Evolutionary conservation across 2,888 invertebrate genomes (phyloP), one percentile per base, ranked within the genome.

Genomic region (Molorchus minor): DNA sequence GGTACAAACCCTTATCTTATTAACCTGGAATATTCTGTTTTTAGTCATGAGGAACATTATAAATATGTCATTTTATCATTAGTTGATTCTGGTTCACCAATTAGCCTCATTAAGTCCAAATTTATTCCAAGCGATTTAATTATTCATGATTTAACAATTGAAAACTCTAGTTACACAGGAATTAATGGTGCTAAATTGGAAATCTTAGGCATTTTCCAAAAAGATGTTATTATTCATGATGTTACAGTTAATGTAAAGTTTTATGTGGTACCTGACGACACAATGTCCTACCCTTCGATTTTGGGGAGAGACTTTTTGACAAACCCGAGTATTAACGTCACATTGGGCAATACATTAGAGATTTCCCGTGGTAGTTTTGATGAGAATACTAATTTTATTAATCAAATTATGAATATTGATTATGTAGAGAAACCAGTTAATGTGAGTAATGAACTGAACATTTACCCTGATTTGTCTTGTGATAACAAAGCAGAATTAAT

Each of bases 31-130:
- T 47, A 35, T 19, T 15, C 35, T 19, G 17, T 33, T 4, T n/a
- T n/a, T 16, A 19, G 2, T 33, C 19, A n/a, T 5, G 12, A 8
- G 12, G 44, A 44, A 12, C 29, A 3, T 44, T 44, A 29, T 25
- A 44, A 44, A 15, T 44, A 44, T 44, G 16, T 29, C 29, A 29
- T 44, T 29, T 29, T 15, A 4, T 25, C 29, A 13, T 21, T 44
- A 5, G 8, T 60, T 13, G 62, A 59, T 44, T 41, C 58, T 16
- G 62, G 62, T 35, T 60, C 56, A 25, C 60, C 60, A 3, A 56
- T 62, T 16, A 56, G 52, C 29, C 33, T 62, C 3, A 58, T 56
- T 41, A 56, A 51, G 12, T n/a, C 13, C 33, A 56, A 46, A n/a
- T 36, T 45, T 49, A 45, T 38, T 36, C 56, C 54, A 7, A 5